phyloP scores from a whole-genome alignment of 35 echinoderm and acorn worm genomes.

The Strongylocentrotus purpuratus region DNA sequence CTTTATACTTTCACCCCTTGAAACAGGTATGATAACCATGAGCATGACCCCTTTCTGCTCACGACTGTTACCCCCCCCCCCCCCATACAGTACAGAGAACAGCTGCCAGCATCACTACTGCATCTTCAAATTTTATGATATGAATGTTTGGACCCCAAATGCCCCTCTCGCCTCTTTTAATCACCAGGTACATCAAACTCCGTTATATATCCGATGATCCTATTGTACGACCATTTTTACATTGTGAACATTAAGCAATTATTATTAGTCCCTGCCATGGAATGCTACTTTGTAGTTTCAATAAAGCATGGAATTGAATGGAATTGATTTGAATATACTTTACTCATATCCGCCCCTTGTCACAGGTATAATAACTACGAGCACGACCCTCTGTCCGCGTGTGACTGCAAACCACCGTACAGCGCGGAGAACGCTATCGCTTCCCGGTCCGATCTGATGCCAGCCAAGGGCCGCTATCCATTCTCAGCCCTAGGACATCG shows the following conservation, averaged over 20 bases:
- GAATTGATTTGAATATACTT: not conserved
- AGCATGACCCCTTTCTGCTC: too few relatives aligned
- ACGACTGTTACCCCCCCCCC: too few relatives aligned
- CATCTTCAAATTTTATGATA: too few relatives aligned
- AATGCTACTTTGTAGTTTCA: not conserved
- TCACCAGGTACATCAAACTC: too few relatives aligned
- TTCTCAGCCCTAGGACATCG: constrained; percentile 69
- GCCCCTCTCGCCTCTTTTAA: too few relatives aligned
- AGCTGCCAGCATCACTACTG: too few relatives aligned
- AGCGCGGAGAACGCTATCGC: constrained; percentile 89
- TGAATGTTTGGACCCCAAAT: too few relatives aligned
- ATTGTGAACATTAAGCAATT: too few relatives aligned
- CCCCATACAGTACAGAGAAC: too few relatives aligned
- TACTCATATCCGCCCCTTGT: constrained; percentile 27
- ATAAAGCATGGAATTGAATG: not conserved
- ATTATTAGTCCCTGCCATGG: not conserved
- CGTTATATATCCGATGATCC: not conserved
- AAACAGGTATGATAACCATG: too few relatives aligned
- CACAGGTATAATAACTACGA: constrained; percentile 95
- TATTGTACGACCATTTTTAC: not conserved
- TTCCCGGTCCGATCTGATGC: constrained; percentile 84
- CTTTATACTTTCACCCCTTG: too few relatives aligned
- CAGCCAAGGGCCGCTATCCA: constrained; percentile 73
- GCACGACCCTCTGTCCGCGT: constrained; percentile 73
- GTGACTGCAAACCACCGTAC: constrained; percentile 96